A percentile compares a stretch with the other conserved stretches of the same genome.
Evolutionary conservation across 2,888 invertebrate genomes (phyloP).

Genomic region (Nemotelus pantherinus): DNA sequence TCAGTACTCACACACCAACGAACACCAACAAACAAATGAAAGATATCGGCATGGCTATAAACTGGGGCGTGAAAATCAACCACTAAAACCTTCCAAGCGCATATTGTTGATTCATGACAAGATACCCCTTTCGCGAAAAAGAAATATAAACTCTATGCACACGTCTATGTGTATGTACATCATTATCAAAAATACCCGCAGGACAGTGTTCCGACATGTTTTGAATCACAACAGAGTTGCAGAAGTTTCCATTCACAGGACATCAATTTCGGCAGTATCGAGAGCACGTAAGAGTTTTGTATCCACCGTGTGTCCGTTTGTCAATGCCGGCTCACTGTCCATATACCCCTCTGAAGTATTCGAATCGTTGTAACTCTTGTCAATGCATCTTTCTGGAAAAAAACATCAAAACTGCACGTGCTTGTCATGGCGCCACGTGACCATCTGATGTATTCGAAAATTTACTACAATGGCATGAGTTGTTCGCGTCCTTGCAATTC

Average conservation of each 20-base stretch:
- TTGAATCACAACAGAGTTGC: slow-evolving; percentile 12
- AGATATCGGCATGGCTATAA: background rate
- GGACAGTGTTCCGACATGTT: slow-evolving; percentile 38
- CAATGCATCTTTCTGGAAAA: slow-evolving; percentile 44
- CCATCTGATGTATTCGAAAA: slow-evolving; percentile 47
- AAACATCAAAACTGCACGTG: slow-evolving; percentile 49
- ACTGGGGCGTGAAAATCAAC: slow-evolving; percentile 38
- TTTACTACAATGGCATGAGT: slow-evolving; percentile 41
- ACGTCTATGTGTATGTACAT: slow-evolving; percentile 7
- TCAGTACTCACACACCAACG: background rate
- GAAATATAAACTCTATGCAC: background rate
- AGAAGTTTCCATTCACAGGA: slow-evolving; percentile 29
- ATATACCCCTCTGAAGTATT: slow-evolving; percentile 4
- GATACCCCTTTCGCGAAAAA: slow-evolving; percentile 26
- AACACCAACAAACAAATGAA: background rate
- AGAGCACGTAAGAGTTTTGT: slow-evolving; percentile 34
- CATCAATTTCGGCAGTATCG: slow-evolving; percentile 20
- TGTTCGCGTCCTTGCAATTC: slow-evolving; percentile 15
- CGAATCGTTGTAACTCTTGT: slow-evolving; percentile 42
- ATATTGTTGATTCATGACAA: slow-evolving; percentile 18
- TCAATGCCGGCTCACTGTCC: slow-evolving; percentile 18
- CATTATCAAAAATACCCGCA: slow-evolving; percentile 28
- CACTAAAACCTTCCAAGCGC: slow-evolving; percentile 28
- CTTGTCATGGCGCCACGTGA: slow-evolving; percentile 48
- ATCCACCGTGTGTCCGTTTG: slow-evolving; percentile 27